Evolutionary conservation across 2,797 vertebrate genomes (phyloP).

Genomic region (Nannoperca australis): DNA sequence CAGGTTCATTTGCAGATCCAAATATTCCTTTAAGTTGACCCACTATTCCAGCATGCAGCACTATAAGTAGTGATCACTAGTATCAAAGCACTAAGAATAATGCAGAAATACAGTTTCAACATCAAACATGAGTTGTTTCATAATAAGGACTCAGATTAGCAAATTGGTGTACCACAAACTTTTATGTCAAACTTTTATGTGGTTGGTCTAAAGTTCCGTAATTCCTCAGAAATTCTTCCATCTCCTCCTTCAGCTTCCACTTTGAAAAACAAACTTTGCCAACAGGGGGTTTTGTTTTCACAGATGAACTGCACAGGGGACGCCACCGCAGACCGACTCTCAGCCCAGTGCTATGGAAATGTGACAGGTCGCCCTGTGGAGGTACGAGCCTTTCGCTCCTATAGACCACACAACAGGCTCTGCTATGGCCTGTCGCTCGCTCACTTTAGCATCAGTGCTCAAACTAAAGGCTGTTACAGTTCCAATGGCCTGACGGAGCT

Average conservation of each 20-base stretch:
- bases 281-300: slow-evolving; percentile 79
- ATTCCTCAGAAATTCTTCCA: slow-evolving; percentile 62
- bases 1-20: not conserved
- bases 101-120: slow-evolving; percentile 3
- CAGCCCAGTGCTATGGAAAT: slow-evolving; percentile 83
- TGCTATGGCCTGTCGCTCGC: slow-evolving; percentile 45
- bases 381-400: slow-evolving; percentile 80
- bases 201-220: slow-evolving; percentile 50
- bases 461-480: slow-evolving; percentile 59
- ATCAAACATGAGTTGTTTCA: slow-evolving; percentile 3
- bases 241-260: slow-evolving; percentile 58
- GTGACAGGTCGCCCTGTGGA: slow-evolving; percentile 73
- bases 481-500: slow-evolving; percentile 56
- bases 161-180: slow-evolving; percentile 7
- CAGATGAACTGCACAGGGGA: slow-evolving; percentile 90
- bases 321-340: slow-evolving; percentile 70
- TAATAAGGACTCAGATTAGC: slow-evolving; percentile 11
- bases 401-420: slow-evolving; percentile 56
- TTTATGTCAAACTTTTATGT: slow-evolving; percentile 22
- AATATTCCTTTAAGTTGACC: not conserved
- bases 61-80: not conserved
- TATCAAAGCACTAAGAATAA: slow-evolving; percentile 1
- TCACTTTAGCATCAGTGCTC: slow-evolving; percentile 26
- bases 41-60: not conserved
- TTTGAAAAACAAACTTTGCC: slow-evolving; percentile 74